Percentiles rank a stretch among this genome's conserved stretches.
phyloP scores from a whole-genome alignment of 2,888 invertebrate species.

The Octonoba sinensis region DNA sequence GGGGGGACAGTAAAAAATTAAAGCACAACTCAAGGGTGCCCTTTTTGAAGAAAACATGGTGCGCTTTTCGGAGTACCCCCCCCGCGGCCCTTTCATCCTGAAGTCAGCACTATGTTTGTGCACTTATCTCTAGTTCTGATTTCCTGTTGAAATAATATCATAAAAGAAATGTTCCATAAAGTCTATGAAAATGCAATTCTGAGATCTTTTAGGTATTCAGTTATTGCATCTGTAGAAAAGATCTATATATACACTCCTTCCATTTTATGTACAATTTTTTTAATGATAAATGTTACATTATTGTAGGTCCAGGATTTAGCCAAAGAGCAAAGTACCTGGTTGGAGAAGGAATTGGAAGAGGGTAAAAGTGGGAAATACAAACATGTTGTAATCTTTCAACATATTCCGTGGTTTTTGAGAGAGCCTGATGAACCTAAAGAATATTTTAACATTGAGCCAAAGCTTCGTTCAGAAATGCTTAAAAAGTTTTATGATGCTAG shows the following conservation, averaged over 20 bases:
- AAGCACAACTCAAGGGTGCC: too few relatives aligned
- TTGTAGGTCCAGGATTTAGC: constrained; percentile 69
- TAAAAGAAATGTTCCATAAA: too few relatives aligned
- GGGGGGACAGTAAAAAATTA: too few relatives aligned
- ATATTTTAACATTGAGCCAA: constrained; percentile 71
- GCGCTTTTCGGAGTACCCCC: too few relatives aligned
- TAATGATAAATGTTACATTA: not conserved
- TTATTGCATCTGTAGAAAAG: not conserved
- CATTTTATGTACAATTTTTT: not conserved
- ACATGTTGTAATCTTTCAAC: constrained; percentile 72
- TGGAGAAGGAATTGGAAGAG: constrained; percentile 70
- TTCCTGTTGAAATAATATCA: too few relatives aligned
- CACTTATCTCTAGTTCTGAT: too few relatives aligned
- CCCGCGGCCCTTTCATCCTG: too few relatives aligned
- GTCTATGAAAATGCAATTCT: not conserved
- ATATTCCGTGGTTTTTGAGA: constrained; percentile 73
- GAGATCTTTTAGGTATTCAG: not conserved
- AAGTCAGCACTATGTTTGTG: too few relatives aligned
- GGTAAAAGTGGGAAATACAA: constrained; percentile 67
- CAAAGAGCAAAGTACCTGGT: constrained; percentile 72
- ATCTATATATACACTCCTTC: not conserved
- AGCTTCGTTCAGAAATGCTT: constrained; percentile 70
- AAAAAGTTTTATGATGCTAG: constrained; percentile 72
- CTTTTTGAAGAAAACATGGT: too few relatives aligned
- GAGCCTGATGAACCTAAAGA: constrained; percentile 69